A percentile compares a stretch with the other conserved stretches of the same genome.
phyloP scores from a whole-genome alignment of 2,888 invertebrate genomes.

The Ctena decussata region DNA sequence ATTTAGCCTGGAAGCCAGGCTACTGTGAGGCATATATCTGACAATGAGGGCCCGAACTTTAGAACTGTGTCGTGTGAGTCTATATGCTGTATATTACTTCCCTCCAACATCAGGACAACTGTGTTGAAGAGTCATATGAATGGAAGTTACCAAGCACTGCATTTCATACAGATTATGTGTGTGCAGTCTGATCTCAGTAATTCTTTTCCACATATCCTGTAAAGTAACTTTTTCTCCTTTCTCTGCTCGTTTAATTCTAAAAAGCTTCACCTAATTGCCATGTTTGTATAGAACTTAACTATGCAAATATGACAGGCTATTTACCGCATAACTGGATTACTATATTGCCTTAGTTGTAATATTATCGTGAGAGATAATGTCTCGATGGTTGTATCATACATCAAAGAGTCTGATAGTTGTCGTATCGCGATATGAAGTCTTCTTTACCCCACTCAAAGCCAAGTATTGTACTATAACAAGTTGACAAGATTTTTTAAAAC shows the following conservation, averaged over 20 bases:
- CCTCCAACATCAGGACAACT: too few species aligned
- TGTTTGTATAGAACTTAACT: background rate
- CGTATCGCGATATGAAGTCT: background rate
- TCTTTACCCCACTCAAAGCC: constrained; percentile 5
- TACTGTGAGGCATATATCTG: too few species aligned
- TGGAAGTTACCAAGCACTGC: too few species aligned
- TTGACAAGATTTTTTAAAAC: constrained; percentile 4
- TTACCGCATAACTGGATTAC: constrained; percentile 8
- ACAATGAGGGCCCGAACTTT: too few species aligned
- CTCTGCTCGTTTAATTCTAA: background rate
- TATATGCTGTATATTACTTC: too few species aligned
- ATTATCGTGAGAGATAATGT: background rate
- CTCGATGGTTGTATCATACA: constrained; percentile 2
- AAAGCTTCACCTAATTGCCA: background rate
- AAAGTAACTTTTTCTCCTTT: too few species aligned
- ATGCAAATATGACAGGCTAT: background rate
- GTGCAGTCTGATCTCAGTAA: too few species aligned
- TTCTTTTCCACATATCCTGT: too few species aligned
- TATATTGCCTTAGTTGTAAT: constrained; percentile 2
- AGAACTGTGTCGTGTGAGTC: too few species aligned
- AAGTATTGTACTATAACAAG: background rate
- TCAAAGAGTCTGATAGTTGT: constrained; percentile 3
- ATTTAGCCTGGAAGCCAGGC: too few species aligned
- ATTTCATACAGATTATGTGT: too few species aligned
- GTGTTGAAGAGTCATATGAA: too few species aligned